Evolutionary conservation across 53 echinoderm and acorn worm genomes (phyloP).

Genomic region (Astropecten irregularis): DNA sequence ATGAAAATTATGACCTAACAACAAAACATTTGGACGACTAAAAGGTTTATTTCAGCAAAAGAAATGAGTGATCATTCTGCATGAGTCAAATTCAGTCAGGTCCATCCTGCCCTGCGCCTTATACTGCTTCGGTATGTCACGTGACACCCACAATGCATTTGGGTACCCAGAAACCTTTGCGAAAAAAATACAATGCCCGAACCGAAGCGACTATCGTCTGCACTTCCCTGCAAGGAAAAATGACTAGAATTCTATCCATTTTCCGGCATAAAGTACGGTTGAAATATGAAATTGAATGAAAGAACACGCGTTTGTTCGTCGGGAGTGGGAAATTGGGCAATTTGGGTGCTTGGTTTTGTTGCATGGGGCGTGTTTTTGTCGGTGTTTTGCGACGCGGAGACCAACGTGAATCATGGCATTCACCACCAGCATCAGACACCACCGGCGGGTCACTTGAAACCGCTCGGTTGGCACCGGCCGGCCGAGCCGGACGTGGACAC

Average conservation of each 20-base stretch:
- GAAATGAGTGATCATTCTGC: too few species aligned
- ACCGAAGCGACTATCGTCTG: background rate
- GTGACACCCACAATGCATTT: constrained; percentile 52
- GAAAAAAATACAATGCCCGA: background rate
- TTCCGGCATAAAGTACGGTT: background rate
- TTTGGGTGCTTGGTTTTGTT: background rate
- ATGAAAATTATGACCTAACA: background rate
- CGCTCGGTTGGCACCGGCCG: constrained; percentile 72
- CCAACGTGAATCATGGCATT: too few species aligned
- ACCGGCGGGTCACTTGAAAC: constrained; percentile 79
- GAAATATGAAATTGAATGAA: background rate
- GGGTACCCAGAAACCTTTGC: constrained; percentile 36
- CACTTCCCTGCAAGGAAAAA: background rate
- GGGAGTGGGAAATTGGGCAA: background rate
- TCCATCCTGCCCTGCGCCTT: too few species aligned
- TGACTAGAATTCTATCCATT: background rate
- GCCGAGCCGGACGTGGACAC: constrained; percentile 66
- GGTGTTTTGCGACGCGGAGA: background rate
- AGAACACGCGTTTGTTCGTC: background rate
- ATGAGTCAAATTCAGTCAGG: too few species aligned
- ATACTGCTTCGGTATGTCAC: background rate
- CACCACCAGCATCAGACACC: too few species aligned
- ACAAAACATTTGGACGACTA: too few species aligned
- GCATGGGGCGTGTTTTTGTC: background rate
- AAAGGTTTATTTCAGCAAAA: too few species aligned